A percentile compares a stretch with the other conserved stretches of the same genome.
These are phyloP conservation scores for Hoplostethus mediterraneus DNA, from an alignment of 2,797 vertebrate genomes.

Conservation along the genomic window DNA sequence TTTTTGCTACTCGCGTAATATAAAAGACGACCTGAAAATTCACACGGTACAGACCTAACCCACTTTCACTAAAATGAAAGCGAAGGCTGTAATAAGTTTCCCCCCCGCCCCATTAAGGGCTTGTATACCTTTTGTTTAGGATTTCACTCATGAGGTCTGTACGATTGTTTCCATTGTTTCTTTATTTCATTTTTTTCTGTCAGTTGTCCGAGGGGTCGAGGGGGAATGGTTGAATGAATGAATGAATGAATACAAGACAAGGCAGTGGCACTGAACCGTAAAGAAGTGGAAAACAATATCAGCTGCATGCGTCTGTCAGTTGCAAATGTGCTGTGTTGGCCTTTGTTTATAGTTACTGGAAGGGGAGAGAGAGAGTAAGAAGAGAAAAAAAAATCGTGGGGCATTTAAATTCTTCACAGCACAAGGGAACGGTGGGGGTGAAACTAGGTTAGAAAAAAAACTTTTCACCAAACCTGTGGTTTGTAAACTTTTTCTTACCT, in stretches of 20 bases:
- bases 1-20: background rate
- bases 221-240: conserved; percentile 46
- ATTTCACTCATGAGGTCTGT: conserved; percentile 65
- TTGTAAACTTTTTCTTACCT: conserved; percentile 66
- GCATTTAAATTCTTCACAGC: conserved; percentile 71
- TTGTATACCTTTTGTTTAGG: conserved; percentile 65
- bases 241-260: conserved; percentile 75
- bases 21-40: background rate
- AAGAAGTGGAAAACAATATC: conserved; percentile 90
- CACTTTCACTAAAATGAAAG: conserved; percentile 58
- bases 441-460: conserved; percentile 73
- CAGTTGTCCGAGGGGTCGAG: conserved; percentile 73
- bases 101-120: conserved; percentile 58
- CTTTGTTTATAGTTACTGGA: conserved; percentile 86
- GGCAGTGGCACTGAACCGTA: conserved; percentile 82
- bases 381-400: conserved; percentile 56
- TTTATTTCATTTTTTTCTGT: conserved; percentile 72
- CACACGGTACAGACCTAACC: conserved; percentile 10
- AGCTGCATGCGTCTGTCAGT: conserved; percentile 87
- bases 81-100: conserved; percentile 56
- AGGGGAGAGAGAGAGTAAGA: conserved; percentile 51
- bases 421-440: conserved; percentile 48
- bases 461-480: conserved; percentile 60
- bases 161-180: conserved; percentile 76
- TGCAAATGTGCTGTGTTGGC: conserved; percentile 84